phyloP scores from a whole-genome alignment of 1,140 invertebrate species.

The Rhynchophorus ferrugineus region DNA sequence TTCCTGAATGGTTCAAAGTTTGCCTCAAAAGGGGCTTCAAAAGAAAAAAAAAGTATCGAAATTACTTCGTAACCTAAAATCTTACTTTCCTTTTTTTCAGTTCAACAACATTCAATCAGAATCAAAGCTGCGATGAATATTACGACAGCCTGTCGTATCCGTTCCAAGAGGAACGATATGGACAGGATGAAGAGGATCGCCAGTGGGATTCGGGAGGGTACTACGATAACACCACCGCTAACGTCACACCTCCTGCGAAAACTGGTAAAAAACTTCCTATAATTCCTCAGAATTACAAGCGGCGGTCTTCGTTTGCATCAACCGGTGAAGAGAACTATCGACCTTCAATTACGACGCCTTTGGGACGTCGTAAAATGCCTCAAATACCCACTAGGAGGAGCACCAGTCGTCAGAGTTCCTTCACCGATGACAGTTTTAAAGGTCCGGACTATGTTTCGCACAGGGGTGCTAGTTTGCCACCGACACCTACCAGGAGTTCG shows the following conservation, averaged over 20 bases:
- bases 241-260: constrained; percentile 36
- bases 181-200: constrained; percentile 56
- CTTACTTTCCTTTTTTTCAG: constrained; percentile 27
- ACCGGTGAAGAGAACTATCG: constrained; percentile 22
- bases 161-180: constrained; percentile 49
- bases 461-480: constrained; percentile 38
- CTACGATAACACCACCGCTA: constrained; percentile 21
- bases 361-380: constrained; percentile 34
- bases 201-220: constrained; percentile 63
- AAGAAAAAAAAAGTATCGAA: no score
- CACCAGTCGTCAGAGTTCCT: constrained; percentile 35
- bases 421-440: constrained; percentile 32
- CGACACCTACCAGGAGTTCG: constrained; percentile 34
- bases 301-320: constrained; percentile 41
- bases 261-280: constrained; percentile 40
- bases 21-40: no score
- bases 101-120: constrained; percentile 25
- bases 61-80: no score
- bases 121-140: constrained; percentile 44
- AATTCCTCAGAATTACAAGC: constrained; percentile 37
- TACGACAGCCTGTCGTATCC: constrained; percentile 46
- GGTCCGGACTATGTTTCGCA: constrained; percentile 30
- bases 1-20: no score
- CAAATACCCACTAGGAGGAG: constrained; percentile 37
- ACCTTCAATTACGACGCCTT: constrained; percentile 28